Conservation (phyloP, 2,888 invertebrate species). For the Agapetus fuscipes region DNA sequence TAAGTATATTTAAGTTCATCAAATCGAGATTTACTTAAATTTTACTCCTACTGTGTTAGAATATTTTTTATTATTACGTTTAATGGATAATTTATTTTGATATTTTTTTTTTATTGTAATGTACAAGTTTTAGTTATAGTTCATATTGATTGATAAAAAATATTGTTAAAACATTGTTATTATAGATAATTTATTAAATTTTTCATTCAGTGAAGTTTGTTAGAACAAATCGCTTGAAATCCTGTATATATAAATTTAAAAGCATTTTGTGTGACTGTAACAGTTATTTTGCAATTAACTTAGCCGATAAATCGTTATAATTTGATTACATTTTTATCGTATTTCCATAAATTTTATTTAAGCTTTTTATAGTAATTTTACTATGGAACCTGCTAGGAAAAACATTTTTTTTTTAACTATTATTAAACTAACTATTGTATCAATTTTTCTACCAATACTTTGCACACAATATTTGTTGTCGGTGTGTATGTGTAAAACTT, state of each 20-base stretch:
- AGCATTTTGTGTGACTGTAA: constrained; percentile 19
- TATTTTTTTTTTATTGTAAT: constrained; percentile 16
- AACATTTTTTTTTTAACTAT: constrained; percentile 9
- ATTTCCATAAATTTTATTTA: constrained; percentile 13
- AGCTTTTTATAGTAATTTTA: constrained; percentile 16
- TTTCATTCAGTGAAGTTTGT: constrained; percentile 5
- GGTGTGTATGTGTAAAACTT: constrained; percentile 14
- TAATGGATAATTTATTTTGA: constrained; percentile 16
- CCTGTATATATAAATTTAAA: constrained; percentile 16
- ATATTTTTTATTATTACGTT: constrained; percentile 12
- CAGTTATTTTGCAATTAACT: constrained; percentile 13
- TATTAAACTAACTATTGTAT: constrained; percentile 4
- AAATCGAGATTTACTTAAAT: constrained; percentile 15
- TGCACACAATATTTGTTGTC: constrained; percentile 17
- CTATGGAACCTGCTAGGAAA: constrained; percentile 9
- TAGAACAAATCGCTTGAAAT: constrained; percentile 6
- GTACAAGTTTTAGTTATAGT: too few relatives aligned
- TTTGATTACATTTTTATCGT: constrained; percentile 3
- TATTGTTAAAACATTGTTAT: constrained; percentile 20
- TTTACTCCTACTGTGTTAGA: constrained; percentile 10
- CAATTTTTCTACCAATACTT: constrained; percentile 5
- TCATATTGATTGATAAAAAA: constrained; percentile 14
- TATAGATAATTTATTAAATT: constrained; percentile 20
- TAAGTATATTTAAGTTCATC: too few relatives aligned
- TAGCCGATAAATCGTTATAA: constrained; percentile 14